A percentile compares a stretch with the other conserved stretches of the same genome.
Evolutionary conservation across 2,797 vertebrate species (phyloP).

Genomic region (Poeciliopsis presidionis): DNA sequence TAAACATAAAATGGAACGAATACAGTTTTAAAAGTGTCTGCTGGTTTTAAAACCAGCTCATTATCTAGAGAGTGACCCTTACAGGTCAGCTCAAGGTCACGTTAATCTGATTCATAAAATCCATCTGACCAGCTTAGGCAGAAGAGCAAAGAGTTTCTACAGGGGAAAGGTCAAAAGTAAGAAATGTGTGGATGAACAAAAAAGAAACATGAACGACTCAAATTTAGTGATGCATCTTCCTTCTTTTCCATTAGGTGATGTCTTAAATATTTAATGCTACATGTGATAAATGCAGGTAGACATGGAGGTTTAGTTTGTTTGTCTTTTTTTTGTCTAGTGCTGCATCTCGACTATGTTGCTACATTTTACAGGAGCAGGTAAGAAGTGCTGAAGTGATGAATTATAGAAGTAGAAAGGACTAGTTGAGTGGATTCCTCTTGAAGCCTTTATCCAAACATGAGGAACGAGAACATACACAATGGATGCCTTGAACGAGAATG

Average conservation of each 20-base stretch:
- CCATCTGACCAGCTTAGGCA: not conserved
- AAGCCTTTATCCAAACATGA: not conserved
- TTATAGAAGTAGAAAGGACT: slow-evolving; percentile 39
- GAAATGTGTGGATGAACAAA: not conserved
- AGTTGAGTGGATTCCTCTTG: not conserved
- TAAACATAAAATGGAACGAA: not conserved
- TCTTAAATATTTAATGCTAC: slow-evolving; percentile 51
- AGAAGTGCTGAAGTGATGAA: slow-evolving; percentile 40
- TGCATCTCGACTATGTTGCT: slow-evolving; percentile 17
- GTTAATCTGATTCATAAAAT: not conserved
- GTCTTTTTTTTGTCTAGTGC: slow-evolving; percentile 8
- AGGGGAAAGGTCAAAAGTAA: not conserved
- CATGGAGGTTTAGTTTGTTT: slow-evolving; percentile 1
- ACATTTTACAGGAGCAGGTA: slow-evolving; percentile 28
- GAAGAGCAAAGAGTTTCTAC: not conserved
- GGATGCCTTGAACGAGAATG: not conserved
- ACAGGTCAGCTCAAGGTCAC: not conserved
- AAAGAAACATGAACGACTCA: slow-evolving; percentile 13
- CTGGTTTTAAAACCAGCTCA: not conserved
- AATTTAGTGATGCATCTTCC: slow-evolving; percentile 22
- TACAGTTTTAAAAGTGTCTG: not conserved
- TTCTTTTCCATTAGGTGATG: not conserved
- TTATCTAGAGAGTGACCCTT: not conserved
- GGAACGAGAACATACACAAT: not conserved
- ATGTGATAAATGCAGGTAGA: slow-evolving; percentile 17